Evolutionary conservation across 1,140 invertebrate genomes (phyloP).

Genomic region (Drosophila kanapiae): DNA sequence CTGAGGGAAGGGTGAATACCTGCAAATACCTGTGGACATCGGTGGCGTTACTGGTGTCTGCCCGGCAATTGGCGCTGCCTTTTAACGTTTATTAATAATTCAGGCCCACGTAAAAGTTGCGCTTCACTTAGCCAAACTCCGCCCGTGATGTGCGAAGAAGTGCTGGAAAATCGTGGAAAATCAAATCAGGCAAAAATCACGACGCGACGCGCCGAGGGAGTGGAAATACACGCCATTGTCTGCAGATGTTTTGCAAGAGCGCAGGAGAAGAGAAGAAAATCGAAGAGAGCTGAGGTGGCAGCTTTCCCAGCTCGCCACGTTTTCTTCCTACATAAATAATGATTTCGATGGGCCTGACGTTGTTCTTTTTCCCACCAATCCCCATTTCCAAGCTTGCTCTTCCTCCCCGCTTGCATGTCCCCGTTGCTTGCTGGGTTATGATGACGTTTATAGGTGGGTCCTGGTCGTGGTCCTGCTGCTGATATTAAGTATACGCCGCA

Average conservation of each 20-base stretch:
- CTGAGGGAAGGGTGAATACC: neutral
- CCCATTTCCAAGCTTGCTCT: neutral
- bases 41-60: neutral
- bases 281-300: conserved; percentile 9
- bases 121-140: conserved; percentile 58
- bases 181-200: conserved; percentile 56
- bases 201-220: conserved; percentile 32
- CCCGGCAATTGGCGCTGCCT: conserved; percentile 51
- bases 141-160: conserved; percentile 33
- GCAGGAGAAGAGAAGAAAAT: conserved; percentile 15
- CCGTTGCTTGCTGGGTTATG: conserved; percentile 55
- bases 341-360: conserved; percentile 54
- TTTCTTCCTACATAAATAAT: conserved; percentile 70
- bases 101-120: conserved; percentile 64
- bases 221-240: conserved; percentile 45
- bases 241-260: conserved; percentile 45
- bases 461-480: conserved; percentile 37
- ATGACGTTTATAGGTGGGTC: conserved; percentile 66
- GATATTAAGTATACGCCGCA: conserved; percentile 65
- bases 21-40: conserved; percentile 19
- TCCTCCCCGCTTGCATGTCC: neutral
- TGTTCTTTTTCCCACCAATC: conserved; percentile 21
- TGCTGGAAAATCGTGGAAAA: conserved; percentile 51
- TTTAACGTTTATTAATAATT: conserved; percentile 72
- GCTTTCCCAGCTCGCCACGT: conserved; percentile 43